Base-by-base conservation (phyloP, 1,140 invertebrate species). In the Drosophila truncata region DNA sequence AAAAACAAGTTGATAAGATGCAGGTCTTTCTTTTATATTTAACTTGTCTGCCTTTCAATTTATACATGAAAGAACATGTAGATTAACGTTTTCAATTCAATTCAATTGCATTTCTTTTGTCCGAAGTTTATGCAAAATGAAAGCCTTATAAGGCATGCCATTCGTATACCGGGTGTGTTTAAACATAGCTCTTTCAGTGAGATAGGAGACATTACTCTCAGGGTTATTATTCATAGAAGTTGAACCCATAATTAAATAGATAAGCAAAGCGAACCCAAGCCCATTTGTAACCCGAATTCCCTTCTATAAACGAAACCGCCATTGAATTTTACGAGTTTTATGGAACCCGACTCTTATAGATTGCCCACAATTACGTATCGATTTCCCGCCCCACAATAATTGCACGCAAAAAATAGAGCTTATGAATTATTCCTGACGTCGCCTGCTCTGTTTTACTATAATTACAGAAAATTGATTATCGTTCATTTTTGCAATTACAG, bases 401-500 rank as follows among this genome's bases (percentile, higher is more conserved):
- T 27, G 18, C 58, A 35, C 13, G 29, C 27, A 42, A 52, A 23
- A 18, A 16, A n/a, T 55, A 29, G 63, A 31, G 29, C 29, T 10
- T 39, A 29, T 58, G 33, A 58, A 59, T 69, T 49, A 58, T 72
- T 69, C 8, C 27, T 20, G 13, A 31, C 25, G 9, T 29, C 23
- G 29, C 62, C 20, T 11, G 29, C 23, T 27, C 14, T 47, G 14
- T 27, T 23, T 23, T 25, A 37, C 42, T 70, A 59, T 54, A 71
- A 64, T 79, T 79, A 60, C 42, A 64, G 37, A 39, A 65, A 67
- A 65, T 74, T 69, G 46, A 72, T 37, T 64, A 47, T 29, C 25
- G 11, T 13, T 46, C 20, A 55, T 11, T 5, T 42, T 59, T 66
- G 37, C 18, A 75, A 78, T 88, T 95, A 62, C 93, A 97, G 96